Conservation (phyloP, 2,888 invertebrate genomes). For the Parnassius smintheus region DNA sequence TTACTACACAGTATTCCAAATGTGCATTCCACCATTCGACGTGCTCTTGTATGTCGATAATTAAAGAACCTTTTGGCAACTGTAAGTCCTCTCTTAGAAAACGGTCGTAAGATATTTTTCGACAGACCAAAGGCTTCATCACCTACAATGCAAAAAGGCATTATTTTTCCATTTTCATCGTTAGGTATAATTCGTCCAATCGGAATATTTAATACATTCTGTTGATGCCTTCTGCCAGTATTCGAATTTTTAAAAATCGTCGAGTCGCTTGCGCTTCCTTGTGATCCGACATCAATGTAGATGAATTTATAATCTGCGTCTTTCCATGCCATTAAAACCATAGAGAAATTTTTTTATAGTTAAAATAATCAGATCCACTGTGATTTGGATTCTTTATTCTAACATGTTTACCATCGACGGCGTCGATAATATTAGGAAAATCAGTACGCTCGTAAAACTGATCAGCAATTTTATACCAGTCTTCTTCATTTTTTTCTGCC, state of each 20-base stretch:
- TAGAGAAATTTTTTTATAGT: too few relatives aligned
- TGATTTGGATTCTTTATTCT: conserved; percentile 37
- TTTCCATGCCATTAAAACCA: conserved; percentile 34
- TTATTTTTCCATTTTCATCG: conserved; percentile 25
- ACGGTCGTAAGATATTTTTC: conserved; percentile 11
- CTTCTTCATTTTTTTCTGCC: conserved; percentile 31
- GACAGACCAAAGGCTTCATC: conserved; percentile 22
- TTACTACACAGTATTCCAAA: conserved; percentile 29
- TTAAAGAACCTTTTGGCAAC: background rate
- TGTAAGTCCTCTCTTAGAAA: conserved; percentile 26
- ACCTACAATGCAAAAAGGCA: conserved; percentile 25
- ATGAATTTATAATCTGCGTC: conserved; percentile 30
- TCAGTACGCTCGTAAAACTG: conserved; percentile 36
- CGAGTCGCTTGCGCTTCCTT: conserved; percentile 38
- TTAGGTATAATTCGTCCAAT: conserved; percentile 21
- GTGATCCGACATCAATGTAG: conserved; percentile 34
- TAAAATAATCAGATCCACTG: too few relatives aligned
- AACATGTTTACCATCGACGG: conserved; percentile 41
- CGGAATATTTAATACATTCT: conserved; percentile 28
- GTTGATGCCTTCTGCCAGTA: conserved; percentile 32
- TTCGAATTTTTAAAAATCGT: conserved; percentile 37
- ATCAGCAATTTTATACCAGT: conserved; percentile 39
- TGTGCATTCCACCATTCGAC: conserved; percentile 26
- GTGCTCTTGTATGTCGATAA: conserved; percentile 6
- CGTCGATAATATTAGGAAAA: conserved; percentile 45